These are phyloP conservation scores for Hylyphantes graminicola DNA, from an alignment of 1,140 invertebrate genomes.

Conservation along the genomic window DNA sequence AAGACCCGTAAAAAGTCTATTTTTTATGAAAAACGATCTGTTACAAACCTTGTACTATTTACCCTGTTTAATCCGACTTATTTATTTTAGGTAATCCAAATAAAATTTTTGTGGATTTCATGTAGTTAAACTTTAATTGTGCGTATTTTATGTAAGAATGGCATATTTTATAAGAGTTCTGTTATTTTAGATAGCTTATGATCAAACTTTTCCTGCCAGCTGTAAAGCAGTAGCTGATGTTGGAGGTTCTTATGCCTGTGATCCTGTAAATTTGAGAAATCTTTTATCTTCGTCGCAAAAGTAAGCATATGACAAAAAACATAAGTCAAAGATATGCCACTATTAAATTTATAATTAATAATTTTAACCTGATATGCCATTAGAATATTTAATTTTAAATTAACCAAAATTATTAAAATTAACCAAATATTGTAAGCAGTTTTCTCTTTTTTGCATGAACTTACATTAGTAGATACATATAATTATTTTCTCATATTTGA, in stretches of 20 bases:
- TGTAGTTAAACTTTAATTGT: constrained; percentile 10
- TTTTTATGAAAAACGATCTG: too few relatives aligned
- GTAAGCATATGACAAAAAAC: not conserved
- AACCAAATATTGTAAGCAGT: too few relatives aligned
- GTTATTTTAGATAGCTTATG: constrained; percentile 77
- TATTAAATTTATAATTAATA: not conserved
- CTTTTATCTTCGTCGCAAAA: constrained; percentile 38
- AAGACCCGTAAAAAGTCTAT: too few relatives aligned
- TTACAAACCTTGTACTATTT: too few relatives aligned
- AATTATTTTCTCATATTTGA: too few relatives aligned
- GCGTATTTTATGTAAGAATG: not conserved
- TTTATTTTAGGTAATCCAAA: not conserved
- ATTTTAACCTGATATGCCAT: not conserved
- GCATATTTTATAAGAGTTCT: constrained; percentile 11
- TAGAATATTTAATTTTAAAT: not conserved
- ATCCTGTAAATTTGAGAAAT: constrained; percentile 48
- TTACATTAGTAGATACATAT: too few relatives aligned
- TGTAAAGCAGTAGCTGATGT: constrained; percentile 81
- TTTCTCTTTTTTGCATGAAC: too few relatives aligned
- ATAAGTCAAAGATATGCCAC: too few relatives aligned
- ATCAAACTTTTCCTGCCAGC: constrained; percentile 74
- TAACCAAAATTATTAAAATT: too few relatives aligned
- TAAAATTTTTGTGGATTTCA: not conserved
- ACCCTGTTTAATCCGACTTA: too few relatives aligned
- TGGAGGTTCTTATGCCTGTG: constrained; percentile 77